Evolutionary conservation across 2,113 vertebrate species (phyloP), one percentile per base, ranked within the genome.

Genomic region (Falco punctatus): DNA sequence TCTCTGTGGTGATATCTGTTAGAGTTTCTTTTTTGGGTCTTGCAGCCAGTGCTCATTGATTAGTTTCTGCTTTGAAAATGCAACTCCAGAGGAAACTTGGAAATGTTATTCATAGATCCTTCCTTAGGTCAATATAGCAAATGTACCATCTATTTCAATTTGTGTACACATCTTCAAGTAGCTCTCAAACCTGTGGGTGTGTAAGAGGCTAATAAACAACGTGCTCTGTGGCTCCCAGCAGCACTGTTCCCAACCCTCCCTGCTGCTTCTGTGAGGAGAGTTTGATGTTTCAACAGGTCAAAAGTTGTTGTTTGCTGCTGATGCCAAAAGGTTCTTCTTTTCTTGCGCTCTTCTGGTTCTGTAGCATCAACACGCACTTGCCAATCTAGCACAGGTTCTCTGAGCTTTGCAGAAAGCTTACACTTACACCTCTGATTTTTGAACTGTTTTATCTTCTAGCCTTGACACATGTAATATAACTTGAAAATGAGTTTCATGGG

Each of bases 101-200:
- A 88, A 95, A 94, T 89, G 65, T 96, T 96, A 95, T 96, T 95
- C 94, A 92, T 81, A 96, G 83, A 59, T 54, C 49, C 64, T 70
- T 69, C 13, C 88, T 83, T 91, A 74, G 77, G 91, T 96, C 94
- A 91, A 92, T 81, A 87, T 13, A 81, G 69, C 55, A 87, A 94
- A 69, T 30, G 64, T 67, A 55, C 42, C 52, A 55, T 70, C 72
- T 89, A 78, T 92, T 91, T 96, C 83, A 51, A 46, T 71, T 59
- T 78, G 67, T 44, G 42, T 42, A 62, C 67, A 40, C 32, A 51
- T 42, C 83, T 81, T 73, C 72, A 35, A 82, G 86, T 22, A 70
- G 79, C 49, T 92, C 35, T 94, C 67, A 86, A 58, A 73, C 42
- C 55, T 51, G 33, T 27, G 58, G 44, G 23, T 38, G 11, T 21